These are phyloP conservation scores for Masticophis lateralis DNA, from an alignment of 2,797 vertebrate genomes.

Conservation along the genomic window DNA sequence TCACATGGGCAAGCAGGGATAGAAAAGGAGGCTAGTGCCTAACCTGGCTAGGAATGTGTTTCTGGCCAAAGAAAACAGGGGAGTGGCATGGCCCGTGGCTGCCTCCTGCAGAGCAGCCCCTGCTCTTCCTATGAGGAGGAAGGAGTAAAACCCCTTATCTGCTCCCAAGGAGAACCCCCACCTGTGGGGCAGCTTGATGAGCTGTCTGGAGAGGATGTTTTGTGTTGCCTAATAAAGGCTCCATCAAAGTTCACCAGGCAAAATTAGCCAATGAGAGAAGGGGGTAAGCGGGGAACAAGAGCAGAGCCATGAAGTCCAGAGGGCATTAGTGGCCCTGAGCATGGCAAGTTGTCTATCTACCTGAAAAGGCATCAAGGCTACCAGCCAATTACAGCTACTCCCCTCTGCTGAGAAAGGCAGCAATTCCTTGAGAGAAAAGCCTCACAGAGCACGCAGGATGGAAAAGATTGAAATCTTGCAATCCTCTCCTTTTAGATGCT, in stretches of 20 bases:
- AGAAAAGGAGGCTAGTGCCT: neutral
- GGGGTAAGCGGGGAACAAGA: neutral
- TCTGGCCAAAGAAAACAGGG: neutral
- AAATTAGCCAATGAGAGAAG: neutral
- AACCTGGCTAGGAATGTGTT: neutral
- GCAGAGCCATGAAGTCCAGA: conserved; percentile 18
- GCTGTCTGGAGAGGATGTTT: neutral
- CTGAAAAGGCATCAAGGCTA: conserved; percentile 23
- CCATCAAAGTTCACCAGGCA: neutral
- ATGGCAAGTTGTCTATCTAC: conserved; percentile 30
- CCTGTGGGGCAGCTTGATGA: neutral
- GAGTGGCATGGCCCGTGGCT: neutral
- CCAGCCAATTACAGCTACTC: conserved; percentile 43
- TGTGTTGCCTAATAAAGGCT: neutral
- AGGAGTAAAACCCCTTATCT: neutral
- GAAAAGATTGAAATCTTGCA: conserved; percentile 34
- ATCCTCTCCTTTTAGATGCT: conserved; percentile 13
- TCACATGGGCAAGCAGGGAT: neutral
- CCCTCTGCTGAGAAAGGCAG: conserved; percentile 35
- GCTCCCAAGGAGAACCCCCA: neutral
- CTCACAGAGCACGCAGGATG: neutral
- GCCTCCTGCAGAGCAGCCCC: neutral
- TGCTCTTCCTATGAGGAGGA: neutral
- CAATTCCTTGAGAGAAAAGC: conserved; percentile 21
- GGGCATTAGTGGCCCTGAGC: conserved; percentile 26